Evolutionary conservation across 2,797 vertebrate species (phyloP), one percentile per base, ranked within the genome.

Genomic region (Lepilemur ruficaudatus): DNA sequence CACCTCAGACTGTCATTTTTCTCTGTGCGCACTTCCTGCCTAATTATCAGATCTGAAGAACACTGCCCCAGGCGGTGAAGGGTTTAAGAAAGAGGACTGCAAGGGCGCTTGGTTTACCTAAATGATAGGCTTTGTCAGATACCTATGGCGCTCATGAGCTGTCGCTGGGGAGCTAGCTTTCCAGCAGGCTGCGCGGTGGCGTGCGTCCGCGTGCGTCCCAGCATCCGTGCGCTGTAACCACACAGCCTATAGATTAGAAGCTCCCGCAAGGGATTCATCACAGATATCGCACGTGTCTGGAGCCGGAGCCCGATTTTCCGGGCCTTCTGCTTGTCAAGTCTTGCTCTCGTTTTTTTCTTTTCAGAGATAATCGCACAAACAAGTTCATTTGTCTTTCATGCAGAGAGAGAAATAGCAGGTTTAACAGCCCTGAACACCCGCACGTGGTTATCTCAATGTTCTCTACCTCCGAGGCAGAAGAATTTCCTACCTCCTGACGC

Each of bases 221-320:
- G 30, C 28, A 12, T 73, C 46, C 15, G 1, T 0, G 12, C 79
- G 82, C 43, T 46, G 92, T 4, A 10, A 8, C 8, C 14, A 11
- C 14, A 12, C 25, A 35, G 65, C 73, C 48, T 28, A 28, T 10
- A 50, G 46, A 15, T 23, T 0, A 52, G 72, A 9, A 6, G 4
- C 46, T 22, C 25, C 57, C 3, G 0, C 0, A 7, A 38, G 57
- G 13, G 48, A 8, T 2, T 30, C 12, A 0, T 15, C 0, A 4
- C 15, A 0, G 46, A 8, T 4, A 1, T 17, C 7, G 1, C 14
- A 75, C 18, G 0, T 3, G 20, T 67, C 57, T 9, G 3, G 1
- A 76, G 59, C 75, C 5, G 48, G 41, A 59, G 59, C 59, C 38
- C 28, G 4, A 18, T 5, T 61, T 32, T 20, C 30, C 20, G 48